phyloP scores from a whole-genome alignment of 2,797 vertebrate species.

The Tamandua tetradactyla region DNA sequence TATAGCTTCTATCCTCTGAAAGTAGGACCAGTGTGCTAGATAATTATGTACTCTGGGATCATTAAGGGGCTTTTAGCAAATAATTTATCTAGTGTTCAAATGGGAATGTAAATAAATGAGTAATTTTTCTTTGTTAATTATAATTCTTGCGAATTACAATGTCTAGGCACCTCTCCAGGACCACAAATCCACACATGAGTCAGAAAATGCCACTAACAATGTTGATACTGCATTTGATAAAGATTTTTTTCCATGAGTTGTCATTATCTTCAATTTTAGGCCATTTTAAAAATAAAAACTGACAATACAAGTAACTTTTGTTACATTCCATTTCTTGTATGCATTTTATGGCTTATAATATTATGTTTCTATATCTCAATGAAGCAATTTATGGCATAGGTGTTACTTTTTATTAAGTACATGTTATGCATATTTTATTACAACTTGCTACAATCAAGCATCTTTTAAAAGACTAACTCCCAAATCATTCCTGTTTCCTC shows the following conservation, averaged over 20 bases:
- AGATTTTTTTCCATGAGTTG: slow-evolving; percentile 70
- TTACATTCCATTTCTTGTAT: background rate
- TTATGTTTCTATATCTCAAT: background rate
- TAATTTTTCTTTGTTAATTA: slow-evolving; percentile 78
- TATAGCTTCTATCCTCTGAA: slow-evolving; percentile 71
- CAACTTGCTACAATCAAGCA: slow-evolving; percentile 80
- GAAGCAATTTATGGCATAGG: slow-evolving; percentile 73
- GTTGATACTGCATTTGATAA: slow-evolving; percentile 74
- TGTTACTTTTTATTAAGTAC: slow-evolving; percentile 84
- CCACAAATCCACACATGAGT: slow-evolving; percentile 68
- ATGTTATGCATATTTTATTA: slow-evolving; percentile 84
- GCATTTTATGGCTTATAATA: background rate
- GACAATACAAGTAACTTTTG: slow-evolving; percentile 55
- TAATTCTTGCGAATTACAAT: slow-evolving; percentile 79
- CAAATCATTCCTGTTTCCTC: slow-evolving; percentile 80
- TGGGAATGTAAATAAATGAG: slow-evolving; percentile 79
- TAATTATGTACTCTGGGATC: slow-evolving; percentile 76
- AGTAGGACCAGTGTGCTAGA: slow-evolving; percentile 66
- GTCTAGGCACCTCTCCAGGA: slow-evolving; percentile 71
- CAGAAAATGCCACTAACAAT: slow-evolving; percentile 73
- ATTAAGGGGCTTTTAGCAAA: slow-evolving; percentile 78
- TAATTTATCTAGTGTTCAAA: slow-evolving; percentile 78
- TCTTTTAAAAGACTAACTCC: slow-evolving; percentile 82
- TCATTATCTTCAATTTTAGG: slow-evolving; percentile 75
- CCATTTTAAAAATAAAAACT: slow-evolving; percentile 77